Evolutionary conservation across 2,113 vertebrate species (phyloP).

Genomic region (Suncus etruscus): DNA sequence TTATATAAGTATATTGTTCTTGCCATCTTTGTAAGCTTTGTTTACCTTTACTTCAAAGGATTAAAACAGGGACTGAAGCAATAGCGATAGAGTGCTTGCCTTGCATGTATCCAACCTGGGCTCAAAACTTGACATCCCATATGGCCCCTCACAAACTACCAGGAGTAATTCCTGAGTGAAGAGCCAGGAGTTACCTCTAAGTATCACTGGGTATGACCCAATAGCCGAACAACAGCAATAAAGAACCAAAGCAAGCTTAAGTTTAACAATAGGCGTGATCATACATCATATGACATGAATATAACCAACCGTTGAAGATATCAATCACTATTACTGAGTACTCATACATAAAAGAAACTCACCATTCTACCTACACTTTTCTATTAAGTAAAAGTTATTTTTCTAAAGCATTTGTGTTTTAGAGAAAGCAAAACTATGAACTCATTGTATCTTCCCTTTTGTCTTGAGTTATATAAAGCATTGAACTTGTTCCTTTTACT

Average conservation of each 20-base stretch:
- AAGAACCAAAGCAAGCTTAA: constrained; percentile 1
- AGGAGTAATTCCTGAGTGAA: too few species aligned
- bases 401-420: constrained; percentile 38
- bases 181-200: too few species aligned
- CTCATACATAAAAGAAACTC: background rate
- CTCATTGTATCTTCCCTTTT: background rate
- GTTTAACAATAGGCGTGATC: background rate
- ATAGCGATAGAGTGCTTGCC: too few species aligned
- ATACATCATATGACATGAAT: background rate
- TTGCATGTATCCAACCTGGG: too few species aligned
- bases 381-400: constrained; percentile 31
- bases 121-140: too few species aligned
- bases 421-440: constrained; percentile 27
- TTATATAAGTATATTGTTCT: background rate
- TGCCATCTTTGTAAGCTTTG: background rate
- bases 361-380: background rate
- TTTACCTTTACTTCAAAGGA: background rate
- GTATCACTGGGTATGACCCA: too few species aligned
- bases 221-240: too few species aligned
- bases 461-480: constrained; percentile 47
- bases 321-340: background rate
- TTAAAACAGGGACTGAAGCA: too few species aligned
- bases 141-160: too few species aligned
- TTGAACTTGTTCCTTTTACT: constrained; percentile 25
- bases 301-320: background rate